Conservation (phyloP, 2,888 invertebrate species). For the Oxystoma pomonae region DNA sequence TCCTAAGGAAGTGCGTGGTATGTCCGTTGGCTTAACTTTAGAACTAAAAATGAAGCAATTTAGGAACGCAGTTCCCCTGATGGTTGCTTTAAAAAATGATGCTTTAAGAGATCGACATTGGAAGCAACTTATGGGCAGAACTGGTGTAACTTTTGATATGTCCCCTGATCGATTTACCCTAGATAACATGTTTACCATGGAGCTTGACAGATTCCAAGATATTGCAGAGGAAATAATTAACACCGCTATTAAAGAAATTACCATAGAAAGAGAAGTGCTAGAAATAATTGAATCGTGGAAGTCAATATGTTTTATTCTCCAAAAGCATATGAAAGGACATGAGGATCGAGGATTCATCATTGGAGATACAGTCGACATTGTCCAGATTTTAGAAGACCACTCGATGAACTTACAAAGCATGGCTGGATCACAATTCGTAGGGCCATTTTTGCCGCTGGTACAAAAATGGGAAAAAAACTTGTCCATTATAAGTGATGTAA, state of each 20-base stretch:
- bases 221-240: conserved; percentile 83
- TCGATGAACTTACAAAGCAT: conserved; percentile 88
- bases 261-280: conserved; percentile 85
- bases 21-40: conserved; percentile 63
- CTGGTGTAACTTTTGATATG: conserved; percentile 76
- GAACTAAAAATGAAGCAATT: conserved; percentile 87
- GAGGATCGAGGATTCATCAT: conserved; percentile 76
- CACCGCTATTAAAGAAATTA: conserved; percentile 83
- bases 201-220: conserved; percentile 79
- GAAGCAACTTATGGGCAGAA: conserved; percentile 83
- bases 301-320: conserved; percentile 58
- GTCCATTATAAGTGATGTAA: conserved; percentile 76
- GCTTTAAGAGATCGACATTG: conserved; percentile 88
- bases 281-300: conserved; percentile 78
- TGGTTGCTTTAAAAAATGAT: conserved; percentile 88
- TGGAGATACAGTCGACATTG: conserved; percentile 79
- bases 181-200: conserved; percentile 91
- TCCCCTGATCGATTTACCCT: conserved; percentile 79
- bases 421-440: conserved; percentile 86
- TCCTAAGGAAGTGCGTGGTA: conserved; percentile 57
- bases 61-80: conserved; percentile 79
- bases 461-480: conserved; percentile 83
- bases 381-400: conserved; percentile 80
- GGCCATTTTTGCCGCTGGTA: conserved; percentile 78
- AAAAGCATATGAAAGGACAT: conserved; percentile 64